Evolutionary conservation across 2,113 vertebrate genomes (phyloP).

Genomic region (Aegypius monachus): DNA sequence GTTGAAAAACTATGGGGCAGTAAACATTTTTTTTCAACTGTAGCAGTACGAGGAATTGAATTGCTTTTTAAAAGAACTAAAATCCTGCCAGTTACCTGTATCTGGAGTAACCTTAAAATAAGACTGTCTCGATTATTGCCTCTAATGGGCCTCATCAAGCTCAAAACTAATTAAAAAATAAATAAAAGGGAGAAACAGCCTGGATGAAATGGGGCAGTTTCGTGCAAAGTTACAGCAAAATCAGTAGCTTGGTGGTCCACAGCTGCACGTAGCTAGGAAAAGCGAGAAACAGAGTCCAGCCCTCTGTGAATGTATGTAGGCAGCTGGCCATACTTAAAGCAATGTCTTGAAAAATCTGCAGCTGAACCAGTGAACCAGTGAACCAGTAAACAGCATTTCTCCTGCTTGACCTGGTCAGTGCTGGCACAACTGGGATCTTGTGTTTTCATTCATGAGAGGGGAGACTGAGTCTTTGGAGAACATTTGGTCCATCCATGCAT

Average conservation of each 20-base stretch:
- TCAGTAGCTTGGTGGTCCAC: background rate
- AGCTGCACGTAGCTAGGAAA: background rate
- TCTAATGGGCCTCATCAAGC: background rate
- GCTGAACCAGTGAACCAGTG: background rate
- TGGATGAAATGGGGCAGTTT: background rate
- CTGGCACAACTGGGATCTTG: background rate
- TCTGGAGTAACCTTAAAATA: background rate
- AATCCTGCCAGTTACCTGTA: background rate
- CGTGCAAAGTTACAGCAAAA: background rate
- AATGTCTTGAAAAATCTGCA: background rate
- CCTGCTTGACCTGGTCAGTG: background rate
- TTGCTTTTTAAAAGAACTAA: background rate
- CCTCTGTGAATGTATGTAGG: background rate
- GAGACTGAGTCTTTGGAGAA: background rate
- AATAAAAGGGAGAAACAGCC: background rate
- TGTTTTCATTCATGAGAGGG: background rate
- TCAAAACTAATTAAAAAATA: slow-evolving; percentile 13
- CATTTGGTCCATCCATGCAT: background rate
- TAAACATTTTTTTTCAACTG: background rate
- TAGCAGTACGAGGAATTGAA: background rate
- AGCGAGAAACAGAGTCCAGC: background rate
- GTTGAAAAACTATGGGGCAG: background rate
- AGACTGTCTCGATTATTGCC: background rate
- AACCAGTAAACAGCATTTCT: background rate
- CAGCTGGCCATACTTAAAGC: background rate